Conservation (phyloP, 1,140 invertebrate genomes). For the Araneus ventricosus region DNA sequence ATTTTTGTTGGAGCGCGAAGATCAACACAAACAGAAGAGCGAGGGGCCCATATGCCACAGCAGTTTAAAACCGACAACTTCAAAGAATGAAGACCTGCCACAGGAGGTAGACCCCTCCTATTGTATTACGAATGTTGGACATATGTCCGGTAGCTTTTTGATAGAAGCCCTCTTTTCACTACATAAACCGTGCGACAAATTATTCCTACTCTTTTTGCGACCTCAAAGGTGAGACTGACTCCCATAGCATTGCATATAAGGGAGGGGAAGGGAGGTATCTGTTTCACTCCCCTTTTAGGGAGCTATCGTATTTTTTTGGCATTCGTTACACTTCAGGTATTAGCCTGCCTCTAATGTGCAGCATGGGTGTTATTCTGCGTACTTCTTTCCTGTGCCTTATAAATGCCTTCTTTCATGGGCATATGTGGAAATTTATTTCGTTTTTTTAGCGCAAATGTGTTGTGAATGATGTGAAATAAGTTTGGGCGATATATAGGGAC, state of each 20-base stretch:
- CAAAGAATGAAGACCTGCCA: conserved; percentile 19
- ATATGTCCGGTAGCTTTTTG: conserved; percentile 73
- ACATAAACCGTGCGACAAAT: conserved; percentile 70
- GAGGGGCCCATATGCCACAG: conserved; percentile 68
- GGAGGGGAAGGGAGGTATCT: not conserved
- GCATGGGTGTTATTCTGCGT: not conserved
- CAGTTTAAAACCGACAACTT: conserved; percentile 23
- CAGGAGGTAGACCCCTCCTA: not conserved
- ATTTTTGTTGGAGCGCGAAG: conserved; percentile 41
- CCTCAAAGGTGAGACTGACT: conserved; percentile 52
- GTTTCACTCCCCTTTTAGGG: not conserved
- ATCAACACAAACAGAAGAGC: conserved; percentile 58
- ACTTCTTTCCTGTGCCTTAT: not conserved
- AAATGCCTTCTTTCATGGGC: no score
- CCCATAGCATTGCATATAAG: conserved; percentile 45
- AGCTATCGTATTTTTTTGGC: conserved; percentile 30
- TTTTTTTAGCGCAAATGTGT: not conserved
- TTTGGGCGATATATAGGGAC: no score
- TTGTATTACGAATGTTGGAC: conserved; percentile 72
- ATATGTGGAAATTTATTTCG: no score
- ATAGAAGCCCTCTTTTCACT: conserved; percentile 40
- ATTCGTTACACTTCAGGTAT: conserved; percentile 25
- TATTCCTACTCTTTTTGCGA: conserved; percentile 64
- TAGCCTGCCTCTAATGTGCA: not conserved
- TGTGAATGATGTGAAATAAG: not conserved